phyloP scores from a whole-genome alignment of 2,797 vertebrate genomes.

The Sternotherus odoratus region DNA sequence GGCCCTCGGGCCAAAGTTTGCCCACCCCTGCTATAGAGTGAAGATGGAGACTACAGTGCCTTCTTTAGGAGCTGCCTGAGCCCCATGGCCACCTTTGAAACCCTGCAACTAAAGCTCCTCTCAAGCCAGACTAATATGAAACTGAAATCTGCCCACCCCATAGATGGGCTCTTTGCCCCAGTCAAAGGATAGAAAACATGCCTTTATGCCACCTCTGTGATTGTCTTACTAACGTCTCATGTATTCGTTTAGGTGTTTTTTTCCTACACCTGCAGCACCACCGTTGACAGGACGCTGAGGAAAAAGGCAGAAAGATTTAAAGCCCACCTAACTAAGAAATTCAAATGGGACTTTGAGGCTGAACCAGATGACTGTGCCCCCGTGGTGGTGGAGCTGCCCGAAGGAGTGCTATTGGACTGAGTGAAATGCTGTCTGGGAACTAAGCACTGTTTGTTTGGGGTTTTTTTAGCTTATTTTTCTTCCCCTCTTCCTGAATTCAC shows the following conservation, averaged over 20 bases:
- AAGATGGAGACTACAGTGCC: not conserved
- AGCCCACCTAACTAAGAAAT: slow-evolving; percentile 95
- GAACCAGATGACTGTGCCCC: slow-evolving; percentile 94
- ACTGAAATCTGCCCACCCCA: not conserved
- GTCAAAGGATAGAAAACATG: not conserved
- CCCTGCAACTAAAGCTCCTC: not conserved
- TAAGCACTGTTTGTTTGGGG: not conserved
- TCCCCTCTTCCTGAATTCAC: not conserved
- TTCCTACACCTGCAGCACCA: slow-evolving; percentile 78
- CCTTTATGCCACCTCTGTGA: not conserved
- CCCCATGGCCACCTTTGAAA: not conserved
- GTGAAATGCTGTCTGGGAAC: not conserved
- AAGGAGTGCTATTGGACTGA: slow-evolving; percentile 74
- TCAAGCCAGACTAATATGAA: not conserved
- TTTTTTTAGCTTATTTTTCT: not conserved
- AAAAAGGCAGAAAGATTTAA: slow-evolving; percentile 95
- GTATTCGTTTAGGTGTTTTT: slow-evolving; percentile 80
- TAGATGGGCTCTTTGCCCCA: too few species aligned
- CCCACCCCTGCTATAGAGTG: not conserved
- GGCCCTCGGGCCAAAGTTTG: too few species aligned
- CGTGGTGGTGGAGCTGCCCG: slow-evolving; percentile 93
- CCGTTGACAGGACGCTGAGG: slow-evolving; percentile 84
- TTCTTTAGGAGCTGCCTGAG: not conserved
- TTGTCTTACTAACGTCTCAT: slow-evolving; percentile 53
- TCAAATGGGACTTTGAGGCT: slow-evolving; percentile 94